Conservation (phyloP, 2,797 vertebrate species). For the Poeciliopsis gracilis region DNA sequence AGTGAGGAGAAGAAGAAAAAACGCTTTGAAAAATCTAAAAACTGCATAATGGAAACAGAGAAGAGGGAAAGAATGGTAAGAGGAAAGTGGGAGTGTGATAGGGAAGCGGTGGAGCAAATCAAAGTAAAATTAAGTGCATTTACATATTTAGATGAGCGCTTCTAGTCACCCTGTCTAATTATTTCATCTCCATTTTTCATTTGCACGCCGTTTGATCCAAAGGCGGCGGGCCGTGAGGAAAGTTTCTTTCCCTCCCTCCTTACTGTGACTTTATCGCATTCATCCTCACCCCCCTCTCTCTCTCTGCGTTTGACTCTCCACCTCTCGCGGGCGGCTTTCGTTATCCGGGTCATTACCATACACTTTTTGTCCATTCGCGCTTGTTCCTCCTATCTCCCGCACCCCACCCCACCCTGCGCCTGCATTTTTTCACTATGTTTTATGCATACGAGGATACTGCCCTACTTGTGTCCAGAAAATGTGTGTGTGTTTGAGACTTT, state of each 20-base stretch:
- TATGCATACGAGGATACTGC: slow-evolving; percentile 61
- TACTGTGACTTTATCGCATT: slow-evolving; percentile 60
- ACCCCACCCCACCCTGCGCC: slow-evolving; percentile 46
- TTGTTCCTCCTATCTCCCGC: slow-evolving; percentile 67
- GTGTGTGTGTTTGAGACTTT: slow-evolving; percentile 26
- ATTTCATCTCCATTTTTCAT: slow-evolving; percentile 84
- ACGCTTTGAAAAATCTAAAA: slow-evolving; percentile 49
- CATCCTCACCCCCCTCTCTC: slow-evolving; percentile 39
- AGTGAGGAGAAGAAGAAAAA: slow-evolving; percentile 19
- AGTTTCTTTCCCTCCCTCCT: slow-evolving; percentile 46
- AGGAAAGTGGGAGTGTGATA: slow-evolving; percentile 63
- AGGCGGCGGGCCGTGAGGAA: slow-evolving; percentile 72
- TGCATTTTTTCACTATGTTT: slow-evolving; percentile 68
- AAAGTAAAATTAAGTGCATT: slow-evolving; percentile 86
- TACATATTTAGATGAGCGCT: slow-evolving; percentile 86
- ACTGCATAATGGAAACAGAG: slow-evolving; percentile 39
- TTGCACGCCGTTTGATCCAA: slow-evolving; percentile 68
- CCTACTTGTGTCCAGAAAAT: slow-evolving; percentile 51
- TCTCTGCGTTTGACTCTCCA: slow-evolving; percentile 39
- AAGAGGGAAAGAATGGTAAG: slow-evolving; percentile 52
- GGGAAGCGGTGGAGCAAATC: slow-evolving; percentile 79
- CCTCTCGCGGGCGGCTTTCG: slow-evolving; percentile 53
- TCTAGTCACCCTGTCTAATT: slow-evolving; percentile 84
- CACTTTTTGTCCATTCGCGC: slow-evolving; percentile 66
- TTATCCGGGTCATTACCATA: slow-evolving; percentile 77